These are phyloP conservation scores for Neoscelio sp. DNA, from an alignment of 2,888 invertebrate species.

Conservation along the genomic window DNA sequence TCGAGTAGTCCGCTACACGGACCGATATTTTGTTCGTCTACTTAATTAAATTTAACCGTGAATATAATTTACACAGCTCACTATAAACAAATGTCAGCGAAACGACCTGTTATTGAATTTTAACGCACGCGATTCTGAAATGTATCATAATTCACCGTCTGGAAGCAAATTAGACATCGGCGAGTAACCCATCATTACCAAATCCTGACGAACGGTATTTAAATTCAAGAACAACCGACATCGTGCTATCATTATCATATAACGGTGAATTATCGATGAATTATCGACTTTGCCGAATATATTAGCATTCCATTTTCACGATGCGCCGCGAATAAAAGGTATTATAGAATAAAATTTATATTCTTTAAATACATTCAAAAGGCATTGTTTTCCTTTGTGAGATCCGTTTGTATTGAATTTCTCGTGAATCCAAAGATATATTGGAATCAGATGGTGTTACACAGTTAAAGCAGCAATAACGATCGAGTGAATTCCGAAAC, in stretches of 20 bases:
- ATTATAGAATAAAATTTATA: too few species aligned
- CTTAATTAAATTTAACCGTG: slow-evolving; percentile 42
- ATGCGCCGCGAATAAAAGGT: too few species aligned
- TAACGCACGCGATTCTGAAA: slow-evolving; percentile 41
- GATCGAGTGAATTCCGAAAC: slow-evolving; percentile 50
- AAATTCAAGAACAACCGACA: slow-evolving; percentile 11
- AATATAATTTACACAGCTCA: slow-evolving; percentile 32
- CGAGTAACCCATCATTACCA: slow-evolving; percentile 2
- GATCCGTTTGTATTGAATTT: slow-evolving; percentile 32
- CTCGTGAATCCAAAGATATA: slow-evolving; percentile 44
- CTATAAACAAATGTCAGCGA: slow-evolving; percentile 37
- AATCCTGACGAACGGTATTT: slow-evolving; percentile 1
- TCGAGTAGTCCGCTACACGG: neutral
- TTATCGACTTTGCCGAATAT: slow-evolving; percentile 13
- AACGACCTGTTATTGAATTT: slow-evolving; percentile 35
- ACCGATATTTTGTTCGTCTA: neutral
- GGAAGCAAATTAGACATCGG: slow-evolving; percentile 10
- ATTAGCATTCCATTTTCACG: slow-evolving; percentile 20
- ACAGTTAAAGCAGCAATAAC: slow-evolving; percentile 51
- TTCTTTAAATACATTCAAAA: slow-evolving; percentile 14
- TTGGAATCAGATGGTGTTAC: slow-evolving; percentile 50
- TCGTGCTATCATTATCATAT: slow-evolving; percentile 3
- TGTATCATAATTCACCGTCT: slow-evolving; percentile 36
- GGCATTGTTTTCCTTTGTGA: slow-evolving; percentile 40
- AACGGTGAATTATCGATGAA: slow-evolving; percentile 18